Evolutionary conservation across 2,888 invertebrate species (phyloP).

Genomic region (Flexamia atlantica): DNA sequence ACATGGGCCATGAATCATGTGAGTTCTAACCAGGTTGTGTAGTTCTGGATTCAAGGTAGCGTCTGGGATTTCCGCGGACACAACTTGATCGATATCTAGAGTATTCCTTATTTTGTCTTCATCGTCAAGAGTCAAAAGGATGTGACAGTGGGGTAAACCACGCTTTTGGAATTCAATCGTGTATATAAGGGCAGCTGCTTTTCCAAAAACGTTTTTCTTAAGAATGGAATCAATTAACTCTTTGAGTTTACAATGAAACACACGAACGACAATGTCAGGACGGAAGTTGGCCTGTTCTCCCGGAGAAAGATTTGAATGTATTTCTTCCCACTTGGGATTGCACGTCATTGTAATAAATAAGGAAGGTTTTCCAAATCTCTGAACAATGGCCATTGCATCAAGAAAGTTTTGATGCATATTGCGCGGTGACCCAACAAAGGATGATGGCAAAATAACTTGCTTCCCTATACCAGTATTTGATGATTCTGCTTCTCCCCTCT

Average conservation of each 20-base stretch:
- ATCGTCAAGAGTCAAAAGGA: slow-evolving; percentile 60
- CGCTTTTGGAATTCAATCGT: slow-evolving; percentile 63
- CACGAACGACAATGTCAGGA: slow-evolving; percentile 56
- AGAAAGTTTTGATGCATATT: slow-evolving; percentile 1
- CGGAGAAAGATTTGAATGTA: background rate
- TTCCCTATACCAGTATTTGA: background rate
- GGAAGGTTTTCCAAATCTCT: background rate
- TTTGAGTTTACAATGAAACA: slow-evolving; percentile 59
- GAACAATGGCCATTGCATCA: background rate
- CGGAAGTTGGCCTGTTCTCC: slow-evolving; percentile 10
- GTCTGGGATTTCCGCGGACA: slow-evolving; percentile 62
- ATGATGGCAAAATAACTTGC: background rate
- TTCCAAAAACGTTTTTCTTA: slow-evolving; percentile 50
- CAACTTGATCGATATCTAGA: slow-evolving; percentile 44
- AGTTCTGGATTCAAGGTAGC: background rate
- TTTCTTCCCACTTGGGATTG: slow-evolving; percentile 33
- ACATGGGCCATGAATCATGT: slow-evolving; percentile 64
- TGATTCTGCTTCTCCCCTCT: background rate
- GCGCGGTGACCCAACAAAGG: background rate
- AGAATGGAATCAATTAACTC: slow-evolving; percentile 47
- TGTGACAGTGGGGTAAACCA: slow-evolving; percentile 49
- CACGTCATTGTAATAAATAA: slow-evolving; percentile 13
- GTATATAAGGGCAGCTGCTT: slow-evolving; percentile 59
- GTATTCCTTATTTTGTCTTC: slow-evolving; percentile 37
- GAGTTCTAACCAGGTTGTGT: background rate